Conservation (phyloP, 2,113 vertebrate species). For the Cricetomys ansorgei region DNA sequence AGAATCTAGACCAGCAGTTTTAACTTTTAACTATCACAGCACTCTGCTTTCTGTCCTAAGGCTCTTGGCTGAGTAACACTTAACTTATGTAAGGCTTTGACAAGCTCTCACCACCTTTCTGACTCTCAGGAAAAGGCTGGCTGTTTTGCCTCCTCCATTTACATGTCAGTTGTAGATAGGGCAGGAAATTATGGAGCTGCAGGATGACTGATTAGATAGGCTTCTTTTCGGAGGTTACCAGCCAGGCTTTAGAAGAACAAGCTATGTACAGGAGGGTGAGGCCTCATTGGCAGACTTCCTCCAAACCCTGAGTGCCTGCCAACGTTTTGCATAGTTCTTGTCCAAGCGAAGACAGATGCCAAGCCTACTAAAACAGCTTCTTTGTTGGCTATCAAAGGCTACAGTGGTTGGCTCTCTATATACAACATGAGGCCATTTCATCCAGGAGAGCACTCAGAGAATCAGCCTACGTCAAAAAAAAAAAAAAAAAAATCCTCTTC, state of each 20-base stretch:
- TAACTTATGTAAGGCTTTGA: neutral
- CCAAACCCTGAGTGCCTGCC: neutral
- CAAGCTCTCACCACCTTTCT: neutral
- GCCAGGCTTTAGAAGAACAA: neutral
- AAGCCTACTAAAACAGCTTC: constrained; percentile 16
- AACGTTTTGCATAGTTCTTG: constrained; percentile 12
- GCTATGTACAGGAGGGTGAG: neutral
- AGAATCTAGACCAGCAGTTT: constrained; percentile 17
- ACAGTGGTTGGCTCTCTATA: neutral
- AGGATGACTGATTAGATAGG: neutral
- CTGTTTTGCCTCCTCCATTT: constrained; percentile 2
- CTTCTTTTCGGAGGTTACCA: neutral
- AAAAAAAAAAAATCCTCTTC: neutral
- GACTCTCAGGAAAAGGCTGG: neutral
- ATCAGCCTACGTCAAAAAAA: neutral
- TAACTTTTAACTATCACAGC: neutral
- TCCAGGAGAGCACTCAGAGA: neutral
- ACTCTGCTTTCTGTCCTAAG: neutral
- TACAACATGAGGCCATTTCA: neutral
- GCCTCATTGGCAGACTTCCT: constrained; percentile 3
- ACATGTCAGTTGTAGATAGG: neutral
- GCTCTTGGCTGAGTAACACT: neutral
- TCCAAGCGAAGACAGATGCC: neutral
- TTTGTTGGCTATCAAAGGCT: constrained; percentile 1
- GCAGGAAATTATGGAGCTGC: neutral